A percentile compares a stretch with the other conserved stretches of the same genome.
These are phyloP conservation scores for Colletes latitarsis DNA, from an alignment of 1,140 invertebrate species.

Conservation along the genomic window DNA sequence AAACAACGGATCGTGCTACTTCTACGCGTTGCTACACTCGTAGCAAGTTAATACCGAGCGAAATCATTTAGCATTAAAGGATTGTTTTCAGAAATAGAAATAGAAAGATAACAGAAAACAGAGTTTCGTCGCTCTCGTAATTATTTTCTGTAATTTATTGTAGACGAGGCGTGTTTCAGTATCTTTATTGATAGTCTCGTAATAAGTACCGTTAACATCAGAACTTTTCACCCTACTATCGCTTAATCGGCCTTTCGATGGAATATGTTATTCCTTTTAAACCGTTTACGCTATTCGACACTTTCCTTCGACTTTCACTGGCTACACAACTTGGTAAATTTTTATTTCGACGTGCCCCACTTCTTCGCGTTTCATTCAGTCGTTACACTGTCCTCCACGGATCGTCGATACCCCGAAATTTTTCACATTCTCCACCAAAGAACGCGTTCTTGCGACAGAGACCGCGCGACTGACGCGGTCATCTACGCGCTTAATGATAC, in stretches of 20 bases:
- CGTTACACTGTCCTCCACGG: not conserved
- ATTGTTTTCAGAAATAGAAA: conserved; percentile 7
- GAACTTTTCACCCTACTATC: no score
- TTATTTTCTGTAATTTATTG: not conserved
- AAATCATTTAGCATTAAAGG: conserved; percentile 8
- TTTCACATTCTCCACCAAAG: not conserved
- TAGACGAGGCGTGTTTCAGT: not conserved
- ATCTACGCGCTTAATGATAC: conserved; percentile 56
- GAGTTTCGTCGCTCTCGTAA: not conserved
- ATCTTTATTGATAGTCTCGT: no score
- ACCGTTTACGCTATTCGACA: not conserved
- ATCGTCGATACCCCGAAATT: no score
- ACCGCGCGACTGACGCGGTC: conserved; percentile 19
- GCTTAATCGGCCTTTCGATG: not conserved
- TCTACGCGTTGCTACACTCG: not conserved
- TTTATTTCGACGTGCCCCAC: not conserved
- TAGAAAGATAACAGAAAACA: not conserved
- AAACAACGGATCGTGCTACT: no score
- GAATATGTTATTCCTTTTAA: not conserved
- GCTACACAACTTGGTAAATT: not conserved
- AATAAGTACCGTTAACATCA: not conserved
- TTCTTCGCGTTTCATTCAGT: no score
- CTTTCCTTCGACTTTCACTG: not conserved
- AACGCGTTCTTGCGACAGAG: conserved; percentile 31
- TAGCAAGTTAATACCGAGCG: not conserved